Evolutionary conservation across 2,797 vertebrate species (phyloP).

Genomic region (Harpagifer antarcticus): DNA sequence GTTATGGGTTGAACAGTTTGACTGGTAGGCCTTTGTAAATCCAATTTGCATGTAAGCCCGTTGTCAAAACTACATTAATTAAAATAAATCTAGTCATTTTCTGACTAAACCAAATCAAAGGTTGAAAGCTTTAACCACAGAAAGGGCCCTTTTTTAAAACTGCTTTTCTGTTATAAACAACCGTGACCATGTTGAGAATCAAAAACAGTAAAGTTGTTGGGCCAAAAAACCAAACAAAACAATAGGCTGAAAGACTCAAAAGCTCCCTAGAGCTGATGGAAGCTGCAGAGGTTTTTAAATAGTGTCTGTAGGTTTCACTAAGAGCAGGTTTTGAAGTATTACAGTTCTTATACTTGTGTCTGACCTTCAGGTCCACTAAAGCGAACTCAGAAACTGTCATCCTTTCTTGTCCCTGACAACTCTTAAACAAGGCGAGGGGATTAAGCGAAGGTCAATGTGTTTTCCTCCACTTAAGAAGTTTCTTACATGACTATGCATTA

Average conservation of each 20-base stretch:
- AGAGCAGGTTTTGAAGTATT: background rate
- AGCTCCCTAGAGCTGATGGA: background rate
- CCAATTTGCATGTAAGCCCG: background rate
- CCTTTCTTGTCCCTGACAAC: slow-evolving; percentile 5
- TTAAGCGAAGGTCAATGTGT: slow-evolving; percentile 33
- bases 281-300: background rate
- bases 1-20: background rate
- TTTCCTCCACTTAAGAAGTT: slow-evolving; percentile 20
- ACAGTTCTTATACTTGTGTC: background rate
- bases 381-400: slow-evolving; percentile 6
- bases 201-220: too few relatives aligned
- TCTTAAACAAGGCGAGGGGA: slow-evolving; percentile 21
- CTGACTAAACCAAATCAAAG: background rate
- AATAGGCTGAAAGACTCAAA: background rate
- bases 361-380: slow-evolving; percentile 22
- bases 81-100: background rate
- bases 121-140: background rate
- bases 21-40: background rate
- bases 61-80: background rate
- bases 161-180: too few relatives aligned
- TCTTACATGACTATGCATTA: slow-evolving; percentile 44
- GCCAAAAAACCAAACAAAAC: too few relatives aligned
- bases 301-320: background rate
- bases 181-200: background rate
- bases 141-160: background rate